Conservation (phyloP, 1,140 invertebrate species). For the Ceratosolen solmsi region DNA sequence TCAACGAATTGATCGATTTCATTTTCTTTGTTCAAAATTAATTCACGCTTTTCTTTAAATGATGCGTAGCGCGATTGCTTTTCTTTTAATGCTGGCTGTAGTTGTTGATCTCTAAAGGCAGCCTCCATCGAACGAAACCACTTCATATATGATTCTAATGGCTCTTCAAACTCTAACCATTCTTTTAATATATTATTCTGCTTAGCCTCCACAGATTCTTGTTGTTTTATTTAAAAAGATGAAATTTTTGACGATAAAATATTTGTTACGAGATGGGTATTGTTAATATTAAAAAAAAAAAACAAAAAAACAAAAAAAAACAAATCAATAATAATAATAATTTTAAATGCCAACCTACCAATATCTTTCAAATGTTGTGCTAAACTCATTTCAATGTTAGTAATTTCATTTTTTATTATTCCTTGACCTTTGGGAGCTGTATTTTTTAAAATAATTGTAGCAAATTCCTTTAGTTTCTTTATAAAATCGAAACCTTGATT, state of each 20-base stretch:
- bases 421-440: constrained; percentile 86
- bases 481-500: constrained; percentile 82
- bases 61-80: constrained; percentile 85
- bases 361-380: constrained; percentile 80
- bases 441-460: constrained; percentile 82
- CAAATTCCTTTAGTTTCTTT: constrained; percentile 80
- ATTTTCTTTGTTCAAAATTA: constrained; percentile 83
- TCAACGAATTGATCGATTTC: constrained; percentile 92
- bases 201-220: constrained; percentile 78
- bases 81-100: constrained; percentile 86
- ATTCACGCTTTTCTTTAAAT: constrained; percentile 83
- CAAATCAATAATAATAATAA: neutral
- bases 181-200: constrained; percentile 83
- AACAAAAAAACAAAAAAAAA: too few species aligned
- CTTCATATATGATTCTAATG: constrained; percentile 83
- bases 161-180: constrained; percentile 91
- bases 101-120: constrained; percentile 87
- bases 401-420: constrained; percentile 82
- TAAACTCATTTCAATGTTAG: constrained; percentile 79
- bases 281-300: too few species aligned
- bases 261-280: too few species aligned
- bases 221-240: constrained; percentile 47
- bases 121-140: constrained; percentile 91
- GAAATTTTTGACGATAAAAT: constrained; percentile 4
- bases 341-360: constrained; percentile 64